Evolutionary conservation across 1,140 invertebrate genomes (phyloP).

Genomic region (Pinna nobilis): DNA sequence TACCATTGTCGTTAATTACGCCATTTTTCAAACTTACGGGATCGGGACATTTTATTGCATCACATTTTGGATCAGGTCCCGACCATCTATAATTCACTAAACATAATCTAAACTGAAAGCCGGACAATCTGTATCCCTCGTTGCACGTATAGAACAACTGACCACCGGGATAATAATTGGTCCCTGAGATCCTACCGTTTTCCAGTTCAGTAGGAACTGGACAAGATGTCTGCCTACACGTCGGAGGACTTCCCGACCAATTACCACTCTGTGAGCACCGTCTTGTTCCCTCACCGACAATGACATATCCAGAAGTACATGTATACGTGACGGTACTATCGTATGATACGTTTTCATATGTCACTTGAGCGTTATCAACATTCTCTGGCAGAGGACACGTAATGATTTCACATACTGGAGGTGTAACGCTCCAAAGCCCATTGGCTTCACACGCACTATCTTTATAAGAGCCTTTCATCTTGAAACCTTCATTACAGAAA

Average conservation of each 20-base stretch:
- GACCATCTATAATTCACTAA: conserved; percentile 57
- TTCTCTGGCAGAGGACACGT: conserved; percentile 61
- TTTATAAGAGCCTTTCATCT: no score
- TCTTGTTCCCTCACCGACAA: conserved; percentile 55
- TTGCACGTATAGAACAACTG: conserved; percentile 82
- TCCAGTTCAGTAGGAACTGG: conserved; percentile 6
- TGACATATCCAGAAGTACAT: conserved; percentile 63
- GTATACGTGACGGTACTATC: conserved; percentile 76
- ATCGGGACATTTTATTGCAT: conserved; percentile 49
- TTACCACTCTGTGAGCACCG: conserved; percentile 64
- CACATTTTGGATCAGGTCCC: conserved; percentile 51
- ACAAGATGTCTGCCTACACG: not conserved
- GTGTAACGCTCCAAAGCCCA: conserved; percentile 58
- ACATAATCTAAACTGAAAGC: conserved; percentile 38
- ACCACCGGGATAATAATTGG: conserved; percentile 77
- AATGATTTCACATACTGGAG: no score
- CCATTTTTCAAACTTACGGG: conserved; percentile 44
- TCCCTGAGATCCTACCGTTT: conserved; percentile 28
- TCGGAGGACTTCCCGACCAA: conserved; percentile 79
- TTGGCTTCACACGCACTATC: conserved; percentile 63
- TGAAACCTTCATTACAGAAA: no score
- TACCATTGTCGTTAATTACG: conserved; percentile 9
- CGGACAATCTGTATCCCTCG: conserved; percentile 48
- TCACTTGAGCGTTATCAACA: conserved; percentile 52
- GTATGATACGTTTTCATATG: conserved; percentile 46